Percentiles rank a stretch among this genome's conserved stretches.
phyloP scores from a whole-genome alignment of 30 jellyfish, hydroid and myxozoan genomes.

The Cassiopea andromeda region DNA sequence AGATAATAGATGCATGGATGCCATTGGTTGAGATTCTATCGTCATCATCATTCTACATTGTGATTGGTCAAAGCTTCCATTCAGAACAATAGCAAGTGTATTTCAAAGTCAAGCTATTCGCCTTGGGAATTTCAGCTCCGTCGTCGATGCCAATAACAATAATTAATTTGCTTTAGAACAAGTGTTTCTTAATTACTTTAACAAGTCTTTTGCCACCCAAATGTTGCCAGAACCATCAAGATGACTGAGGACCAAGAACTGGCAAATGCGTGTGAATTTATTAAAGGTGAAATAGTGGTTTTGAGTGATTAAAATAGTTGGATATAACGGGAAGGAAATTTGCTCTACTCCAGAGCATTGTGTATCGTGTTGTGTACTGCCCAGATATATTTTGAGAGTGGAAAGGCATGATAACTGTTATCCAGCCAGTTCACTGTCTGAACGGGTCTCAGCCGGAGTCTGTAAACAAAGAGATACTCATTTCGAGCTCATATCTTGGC shows the following conservation, averaged over 20 bases:
- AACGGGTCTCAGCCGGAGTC: not conserved
- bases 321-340: conserved; percentile 8
- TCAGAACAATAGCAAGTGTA: conserved; percentile 35
- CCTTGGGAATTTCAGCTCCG: conserved; percentile 33
- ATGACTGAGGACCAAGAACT: conserved; percentile 90
- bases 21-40: conserved; percentile 54
- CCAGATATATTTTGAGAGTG: not conserved
- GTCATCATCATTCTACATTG: conserved; percentile 15
- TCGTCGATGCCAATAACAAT: not conserved
- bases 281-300: conserved; percentile 76
- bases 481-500: not conserved
- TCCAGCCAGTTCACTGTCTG: not conserved
- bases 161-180: not conserved
- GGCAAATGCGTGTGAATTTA: conserved; percentile 92
- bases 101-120: conserved; percentile 59
- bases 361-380: not conserved
- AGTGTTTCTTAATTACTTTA: not conserved
- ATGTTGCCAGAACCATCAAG: conserved; percentile 46
- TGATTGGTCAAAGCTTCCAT: conserved; percentile 43
- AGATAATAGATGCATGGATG: conserved; percentile 43
- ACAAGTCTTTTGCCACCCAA: not conserved
- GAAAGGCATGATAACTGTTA: not conserved
- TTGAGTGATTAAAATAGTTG: not conserved
- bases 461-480: not conserved
- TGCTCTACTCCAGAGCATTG: not conserved